Conservation (phyloP, 2,113 vertebrate species). For the Kryptolebias marmoratus region DNA sequence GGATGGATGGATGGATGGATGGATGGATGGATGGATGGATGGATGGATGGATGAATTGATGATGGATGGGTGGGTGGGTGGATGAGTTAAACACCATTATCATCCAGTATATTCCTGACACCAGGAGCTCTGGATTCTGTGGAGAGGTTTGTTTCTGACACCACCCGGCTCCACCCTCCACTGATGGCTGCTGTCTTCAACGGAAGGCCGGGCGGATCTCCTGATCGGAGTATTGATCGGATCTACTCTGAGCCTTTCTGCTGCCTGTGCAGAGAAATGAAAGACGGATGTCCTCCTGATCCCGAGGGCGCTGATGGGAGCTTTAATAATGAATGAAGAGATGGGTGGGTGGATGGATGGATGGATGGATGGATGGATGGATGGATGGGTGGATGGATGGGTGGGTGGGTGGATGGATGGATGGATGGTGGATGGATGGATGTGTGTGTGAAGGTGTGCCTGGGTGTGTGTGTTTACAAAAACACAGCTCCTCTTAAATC, state of each 20-base stretch:
- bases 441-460: neutral
- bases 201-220: neutral
- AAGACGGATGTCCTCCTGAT: conserved; percentile 41
- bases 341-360: neutral
- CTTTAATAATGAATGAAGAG: conserved; percentile 61
- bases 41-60: no score
- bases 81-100: no score
- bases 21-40: no score
- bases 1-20: no score
- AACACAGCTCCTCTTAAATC: conserved; percentile 39
- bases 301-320: conserved; percentile 21
- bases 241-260: conserved; percentile 43
- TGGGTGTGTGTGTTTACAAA: conserved; percentile 7
- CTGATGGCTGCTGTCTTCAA: conserved; percentile 15
- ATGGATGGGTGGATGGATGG: no score
- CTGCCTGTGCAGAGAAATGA: conserved; percentile 41
- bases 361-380: no score
- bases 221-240: conserved; percentile 58
- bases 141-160: conserved; percentile 32
- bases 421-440: no score
- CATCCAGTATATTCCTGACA: no score
- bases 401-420: no score
- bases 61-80: no score
- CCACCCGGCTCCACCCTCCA: neutral
- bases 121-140: neutral